Conservation (phyloP, 2,797 vertebrate species). For the Halcyon chelicuti region DNA sequence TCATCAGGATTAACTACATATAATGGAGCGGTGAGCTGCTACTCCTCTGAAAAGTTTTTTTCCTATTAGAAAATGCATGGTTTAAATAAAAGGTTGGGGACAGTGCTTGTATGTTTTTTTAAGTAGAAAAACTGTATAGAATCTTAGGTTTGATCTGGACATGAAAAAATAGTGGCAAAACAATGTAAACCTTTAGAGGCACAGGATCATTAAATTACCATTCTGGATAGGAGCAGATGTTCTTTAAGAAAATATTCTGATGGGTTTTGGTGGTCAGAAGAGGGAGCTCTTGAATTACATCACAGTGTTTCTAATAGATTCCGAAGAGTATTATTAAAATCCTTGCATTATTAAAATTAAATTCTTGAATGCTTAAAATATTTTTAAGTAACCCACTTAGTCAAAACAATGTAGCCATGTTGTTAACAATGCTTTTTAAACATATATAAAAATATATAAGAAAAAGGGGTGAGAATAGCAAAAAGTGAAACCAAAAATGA, state of each 20-base stretch:
- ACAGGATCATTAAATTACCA: neutral
- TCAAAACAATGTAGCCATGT: neutral
- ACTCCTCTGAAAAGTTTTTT: neutral
- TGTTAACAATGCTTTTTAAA: neutral
- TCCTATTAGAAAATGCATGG: neutral
- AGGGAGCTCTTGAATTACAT: slow-evolving; percentile 50
- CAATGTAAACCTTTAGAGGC: neutral
- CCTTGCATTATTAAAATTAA: neutral
- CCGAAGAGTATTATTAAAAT: neutral
- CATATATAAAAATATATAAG: neutral
- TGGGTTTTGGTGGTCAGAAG: neutral
- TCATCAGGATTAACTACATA: neutral
- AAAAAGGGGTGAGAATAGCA: neutral
- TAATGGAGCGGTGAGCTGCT: neutral
- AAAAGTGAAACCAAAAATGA: neutral
- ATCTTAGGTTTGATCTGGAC: neutral
- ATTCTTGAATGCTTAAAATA: neutral
- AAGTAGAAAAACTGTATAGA: neutral
- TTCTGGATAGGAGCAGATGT: neutral
- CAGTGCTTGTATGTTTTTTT: fast-evolving
- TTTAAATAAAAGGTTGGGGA: neutral
- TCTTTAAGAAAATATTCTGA: neutral
- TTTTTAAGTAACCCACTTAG: neutral
- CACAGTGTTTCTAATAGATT: neutral
- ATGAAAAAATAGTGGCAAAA: neutral